Percentiles rank a stretch among this genome's conserved stretches.
Evolutionary conservation across 2,888 invertebrate genomes (phyloP).

Genomic region (Coremacera marginata): DNA sequence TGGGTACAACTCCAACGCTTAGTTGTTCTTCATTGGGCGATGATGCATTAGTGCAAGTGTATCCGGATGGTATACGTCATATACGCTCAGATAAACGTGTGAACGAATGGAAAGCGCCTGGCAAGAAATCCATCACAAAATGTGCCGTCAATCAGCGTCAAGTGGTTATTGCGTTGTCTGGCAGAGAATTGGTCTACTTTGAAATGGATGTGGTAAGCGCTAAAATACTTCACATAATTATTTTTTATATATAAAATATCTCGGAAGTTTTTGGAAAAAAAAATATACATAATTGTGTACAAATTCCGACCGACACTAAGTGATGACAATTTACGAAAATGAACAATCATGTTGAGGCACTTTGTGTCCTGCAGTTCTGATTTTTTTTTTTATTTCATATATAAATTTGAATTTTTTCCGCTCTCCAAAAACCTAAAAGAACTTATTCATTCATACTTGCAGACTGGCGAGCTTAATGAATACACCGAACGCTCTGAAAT

Average conservation of each 20-base stretch:
- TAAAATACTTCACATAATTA: too few species aligned
- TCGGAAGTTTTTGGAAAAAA: not conserved
- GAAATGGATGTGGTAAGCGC: conserved; percentile 99
- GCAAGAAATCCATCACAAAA: conserved; percentile 95
- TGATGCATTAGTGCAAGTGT: conserved; percentile 98
- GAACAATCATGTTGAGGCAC: conserved; percentile 68
- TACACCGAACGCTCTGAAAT: conserved; percentile 97
- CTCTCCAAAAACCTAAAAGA: not conserved
- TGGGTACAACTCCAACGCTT: conserved; percentile 98
- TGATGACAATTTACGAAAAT: conserved; percentile 67
- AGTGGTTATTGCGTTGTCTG: conserved; percentile 97
- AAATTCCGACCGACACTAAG: not conserved
- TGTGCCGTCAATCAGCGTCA: conserved; percentile 99
- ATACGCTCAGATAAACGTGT: conserved; percentile 98
- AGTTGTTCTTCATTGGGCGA: conserved; percentile 97
- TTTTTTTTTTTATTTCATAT: conserved; percentile 34
- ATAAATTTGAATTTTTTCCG: not conserved
- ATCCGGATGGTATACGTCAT: conserved; percentile 98
- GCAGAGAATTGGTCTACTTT: conserved; percentile 98
- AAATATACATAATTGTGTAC: not conserved
- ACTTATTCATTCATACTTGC: conserved; percentile 60
- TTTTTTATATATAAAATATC: not conserved
- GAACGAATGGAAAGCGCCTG: conserved; percentile 99
- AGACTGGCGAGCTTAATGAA: conserved; percentile 98
- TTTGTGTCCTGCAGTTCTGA: conserved; percentile 71